Evolutionary conservation across 2,113 vertebrate genomes (phyloP).

Genomic region (Ranitomeya imitator): DNA sequence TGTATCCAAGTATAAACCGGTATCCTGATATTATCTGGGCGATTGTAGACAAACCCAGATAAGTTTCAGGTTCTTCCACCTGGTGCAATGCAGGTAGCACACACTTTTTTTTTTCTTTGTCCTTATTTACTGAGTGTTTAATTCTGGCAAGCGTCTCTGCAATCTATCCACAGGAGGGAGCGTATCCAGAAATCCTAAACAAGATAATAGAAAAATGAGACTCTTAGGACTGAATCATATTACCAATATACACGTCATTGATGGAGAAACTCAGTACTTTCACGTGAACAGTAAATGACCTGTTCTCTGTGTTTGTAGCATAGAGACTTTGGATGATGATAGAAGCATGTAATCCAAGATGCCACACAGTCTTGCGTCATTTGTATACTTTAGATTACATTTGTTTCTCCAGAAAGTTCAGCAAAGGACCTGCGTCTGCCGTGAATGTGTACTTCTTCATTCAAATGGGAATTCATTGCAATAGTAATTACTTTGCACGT

Average conservation of each 20-base stretch:
- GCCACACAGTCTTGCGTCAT: background rate
- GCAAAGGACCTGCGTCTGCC: background rate
- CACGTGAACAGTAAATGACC: background rate
- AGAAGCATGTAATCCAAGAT: background rate
- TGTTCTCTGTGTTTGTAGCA: background rate
- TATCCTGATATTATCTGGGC: constrained; percentile 20
- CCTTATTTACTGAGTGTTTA: background rate
- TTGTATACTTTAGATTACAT: background rate
- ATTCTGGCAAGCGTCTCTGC: background rate
- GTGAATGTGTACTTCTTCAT: background rate
- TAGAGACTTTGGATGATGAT: background rate
- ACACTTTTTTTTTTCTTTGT: background rate
- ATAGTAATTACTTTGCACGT: background rate
- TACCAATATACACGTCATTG: background rate
- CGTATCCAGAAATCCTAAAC: background rate
- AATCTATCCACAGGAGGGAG: background rate
- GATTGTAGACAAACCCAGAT: constrained; percentile 9
- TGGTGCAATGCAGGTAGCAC: constrained; percentile 11
- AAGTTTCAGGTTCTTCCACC: constrained; percentile 37
- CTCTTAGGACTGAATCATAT: background rate
- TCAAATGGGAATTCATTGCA: background rate
- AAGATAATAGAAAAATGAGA: background rate
- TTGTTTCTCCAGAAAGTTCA: constrained; percentile 6
- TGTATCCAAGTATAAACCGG: background rate
- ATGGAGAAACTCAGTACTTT: background rate